These are phyloP conservation scores for Acanthochromis polyacanthus DNA, from an alignment of 2,113 vertebrate species.

Conservation along the genomic window DNA sequence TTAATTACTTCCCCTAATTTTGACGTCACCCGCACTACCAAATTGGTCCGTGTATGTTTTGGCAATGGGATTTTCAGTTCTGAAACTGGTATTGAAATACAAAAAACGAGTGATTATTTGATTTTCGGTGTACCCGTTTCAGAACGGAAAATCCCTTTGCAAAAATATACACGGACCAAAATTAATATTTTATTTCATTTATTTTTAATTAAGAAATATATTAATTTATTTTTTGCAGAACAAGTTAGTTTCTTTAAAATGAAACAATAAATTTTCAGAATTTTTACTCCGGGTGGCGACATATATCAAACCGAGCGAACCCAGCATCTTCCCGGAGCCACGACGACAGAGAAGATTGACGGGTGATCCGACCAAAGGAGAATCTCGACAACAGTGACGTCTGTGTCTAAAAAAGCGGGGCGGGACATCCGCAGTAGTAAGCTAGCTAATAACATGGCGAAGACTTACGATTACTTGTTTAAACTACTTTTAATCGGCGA, in stretches of 20 bases:
- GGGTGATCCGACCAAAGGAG: constrained; percentile 48
- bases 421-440: constrained; percentile 85
- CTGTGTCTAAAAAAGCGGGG: constrained; percentile 53
- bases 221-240: neutral
- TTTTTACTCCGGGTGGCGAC: neutral
- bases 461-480: constrained; percentile 99
- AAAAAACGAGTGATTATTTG: no score
- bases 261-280: neutral
- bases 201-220: no score
- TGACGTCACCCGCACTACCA: neutral
- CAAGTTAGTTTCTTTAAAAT: neutral
- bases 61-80: no score
- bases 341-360: constrained; percentile 70
- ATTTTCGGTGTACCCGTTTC: no score
- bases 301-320: constrained; percentile 44
- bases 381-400: constrained; percentile 44
- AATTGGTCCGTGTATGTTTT: no score
- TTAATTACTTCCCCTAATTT: neutral
- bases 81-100: no score
- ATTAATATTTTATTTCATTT: neutral
- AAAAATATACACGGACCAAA: no score
- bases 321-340: constrained; percentile 63
- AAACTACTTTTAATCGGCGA: constrained; percentile 99
- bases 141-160: no score
- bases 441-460: constrained; percentile 89